Percentiles rank a stretch among this genome's conserved stretches.
These are phyloP conservation scores for Nomia melanderi DNA, from an alignment of 1,140 invertebrate genomes.

Conservation along the genomic window DNA sequence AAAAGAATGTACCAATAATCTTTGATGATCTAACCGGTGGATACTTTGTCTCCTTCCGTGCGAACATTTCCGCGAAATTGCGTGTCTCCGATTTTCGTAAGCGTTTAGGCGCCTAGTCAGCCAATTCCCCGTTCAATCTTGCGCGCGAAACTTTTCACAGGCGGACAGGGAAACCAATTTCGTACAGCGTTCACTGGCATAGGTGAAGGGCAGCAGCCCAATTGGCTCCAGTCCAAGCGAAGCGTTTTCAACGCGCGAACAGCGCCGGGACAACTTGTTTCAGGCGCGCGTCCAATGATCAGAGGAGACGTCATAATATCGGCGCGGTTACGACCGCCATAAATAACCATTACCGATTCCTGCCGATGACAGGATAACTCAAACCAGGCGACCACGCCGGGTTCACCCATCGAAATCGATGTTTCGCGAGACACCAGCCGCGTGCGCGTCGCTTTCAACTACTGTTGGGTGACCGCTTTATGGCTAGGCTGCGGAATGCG, in stretches of 20 bases:
- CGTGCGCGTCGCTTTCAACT: not conserved
- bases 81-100: slow-evolving; percentile 5
- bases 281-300: slow-evolving; percentile 36
- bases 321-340: slow-evolving; percentile 19
- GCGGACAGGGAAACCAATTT: slow-evolving; percentile 75
- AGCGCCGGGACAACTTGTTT: slow-evolving; percentile 41
- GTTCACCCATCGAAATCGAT: not conserved
- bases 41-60: too few relatives aligned
- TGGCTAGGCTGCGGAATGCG: too few relatives aligned
- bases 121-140: slow-evolving; percentile 37
- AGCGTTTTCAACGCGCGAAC: slow-evolving; percentile 67
- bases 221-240: slow-evolving; percentile 78
- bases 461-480: too few relatives aligned
- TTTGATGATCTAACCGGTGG: too few relatives aligned
- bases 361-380: slow-evolving; percentile 4
- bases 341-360: slow-evolving; percentile 41
- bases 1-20: too few relatives aligned
- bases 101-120: not conserved
- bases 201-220: slow-evolving; percentile 78
- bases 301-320: slow-evolving; percentile 53
- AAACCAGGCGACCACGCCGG: not conserved
- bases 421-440: not conserved
- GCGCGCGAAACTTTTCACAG: slow-evolving; percentile 53
- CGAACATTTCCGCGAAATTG: not conserved
- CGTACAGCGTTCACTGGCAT: slow-evolving; percentile 77